Percentiles rank a stretch among this genome's conserved stretches.
Conservation (phyloP, 2,113 vertebrate genomes). For the Sardina pilchardus region DNA sequence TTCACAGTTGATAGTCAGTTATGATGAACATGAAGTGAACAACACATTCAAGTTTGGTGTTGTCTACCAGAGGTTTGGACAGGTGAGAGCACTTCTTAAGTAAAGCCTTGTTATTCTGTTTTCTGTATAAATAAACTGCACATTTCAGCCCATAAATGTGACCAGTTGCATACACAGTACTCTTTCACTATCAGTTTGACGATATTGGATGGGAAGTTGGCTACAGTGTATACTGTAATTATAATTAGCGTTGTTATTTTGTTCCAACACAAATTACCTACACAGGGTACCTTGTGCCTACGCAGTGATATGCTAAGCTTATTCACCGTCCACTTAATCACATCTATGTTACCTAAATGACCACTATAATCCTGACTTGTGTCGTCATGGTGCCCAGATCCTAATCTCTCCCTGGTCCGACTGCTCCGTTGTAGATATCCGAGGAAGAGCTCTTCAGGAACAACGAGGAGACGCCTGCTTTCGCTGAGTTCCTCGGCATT, state of each 20-base stretch:
- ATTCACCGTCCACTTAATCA: not conserved
- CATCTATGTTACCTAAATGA: not conserved
- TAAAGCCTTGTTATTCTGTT: not conserved
- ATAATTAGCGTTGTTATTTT: not conserved
- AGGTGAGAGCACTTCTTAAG: slow-evolving; percentile 72
- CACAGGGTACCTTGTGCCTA: not conserved
- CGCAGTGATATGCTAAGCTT: not conserved
- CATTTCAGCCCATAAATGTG: not conserved
- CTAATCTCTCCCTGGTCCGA: slow-evolving; percentile 7
- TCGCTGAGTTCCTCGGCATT: slow-evolving; percentile 83
- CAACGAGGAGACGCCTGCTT: slow-evolving; percentile 84
- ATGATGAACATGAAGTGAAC: slow-evolving; percentile 93
- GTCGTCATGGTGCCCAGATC: not conserved
- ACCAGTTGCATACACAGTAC: not conserved
- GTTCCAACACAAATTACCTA: not conserved
- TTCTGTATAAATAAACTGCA: not conserved
- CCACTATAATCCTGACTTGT: not conserved
- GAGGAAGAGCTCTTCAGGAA: slow-evolving; percentile 93
- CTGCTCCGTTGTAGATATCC: slow-evolving; percentile 73
- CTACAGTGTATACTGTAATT: too few relatives aligned
- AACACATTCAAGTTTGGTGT: slow-evolving; percentile 96
- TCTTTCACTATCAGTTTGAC: not conserved
- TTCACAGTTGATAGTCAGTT: slow-evolving; percentile 89
- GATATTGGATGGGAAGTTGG: not conserved
- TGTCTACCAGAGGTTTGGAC: slow-evolving; percentile 87